phyloP scores from a whole-genome alignment of 2,888 invertebrate genomes.

The Eubasilissa splendida region DNA sequence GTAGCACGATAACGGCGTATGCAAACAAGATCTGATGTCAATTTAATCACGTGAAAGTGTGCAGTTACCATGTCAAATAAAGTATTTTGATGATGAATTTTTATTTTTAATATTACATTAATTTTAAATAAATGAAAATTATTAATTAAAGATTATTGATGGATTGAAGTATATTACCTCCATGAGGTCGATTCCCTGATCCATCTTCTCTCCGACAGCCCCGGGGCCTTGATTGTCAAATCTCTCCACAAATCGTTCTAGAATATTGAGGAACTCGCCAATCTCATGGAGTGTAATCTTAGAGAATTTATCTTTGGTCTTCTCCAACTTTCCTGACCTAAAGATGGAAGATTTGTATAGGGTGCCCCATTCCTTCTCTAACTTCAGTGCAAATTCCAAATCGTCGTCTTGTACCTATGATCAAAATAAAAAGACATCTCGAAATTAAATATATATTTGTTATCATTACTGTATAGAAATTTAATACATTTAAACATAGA shows the following conservation, averaged over 20 bases:
- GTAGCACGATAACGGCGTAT: too few species aligned
- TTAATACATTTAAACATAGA: too few species aligned
- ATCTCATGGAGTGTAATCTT: constrained; percentile 86
- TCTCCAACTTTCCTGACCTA: constrained; percentile 79
- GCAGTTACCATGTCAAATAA: too few species aligned
- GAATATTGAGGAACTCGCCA: constrained; percentile 75
- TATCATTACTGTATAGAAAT: too few species aligned
- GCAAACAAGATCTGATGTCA: too few species aligned
- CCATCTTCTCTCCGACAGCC: constrained; percentile 84
- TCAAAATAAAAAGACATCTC: background rate
- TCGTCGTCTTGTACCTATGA: constrained; percentile 72
- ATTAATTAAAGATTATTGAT: background rate
- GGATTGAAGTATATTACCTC: constrained; percentile 67
- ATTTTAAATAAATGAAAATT: background rate
- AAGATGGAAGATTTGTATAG: constrained; percentile 80
- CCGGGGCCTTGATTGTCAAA: constrained; percentile 87
- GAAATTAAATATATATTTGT: too few species aligned
- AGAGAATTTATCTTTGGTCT: constrained; percentile 90
- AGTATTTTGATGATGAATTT: too few species aligned
- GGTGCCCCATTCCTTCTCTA: constrained; percentile 80
- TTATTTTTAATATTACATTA: too few species aligned
- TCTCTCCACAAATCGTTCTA: constrained; percentile 79
- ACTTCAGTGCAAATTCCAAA: constrained; percentile 71
- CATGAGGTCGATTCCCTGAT: constrained; percentile 80
- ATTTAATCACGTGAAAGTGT: too few species aligned